Base-by-base conservation (phyloP, 2,797 vertebrate genomes). In the Sternotherus odoratus region DNA sequence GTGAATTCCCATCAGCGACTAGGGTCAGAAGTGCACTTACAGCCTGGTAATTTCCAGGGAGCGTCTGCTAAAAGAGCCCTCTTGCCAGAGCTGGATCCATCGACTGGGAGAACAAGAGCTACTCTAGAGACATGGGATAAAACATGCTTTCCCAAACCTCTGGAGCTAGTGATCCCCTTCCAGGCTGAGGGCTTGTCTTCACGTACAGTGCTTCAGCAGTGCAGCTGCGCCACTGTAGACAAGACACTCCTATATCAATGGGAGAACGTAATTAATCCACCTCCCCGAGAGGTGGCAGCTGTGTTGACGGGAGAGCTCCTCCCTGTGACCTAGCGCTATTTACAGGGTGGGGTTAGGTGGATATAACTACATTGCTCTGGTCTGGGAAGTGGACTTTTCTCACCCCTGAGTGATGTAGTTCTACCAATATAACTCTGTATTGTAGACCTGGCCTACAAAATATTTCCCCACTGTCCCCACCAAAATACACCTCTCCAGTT, bases 181-280 rank as follows among this genome's bases (percentile, higher is more conserved):
- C 66, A 39, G 66, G 0, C 1, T 1, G 26, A 54, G n/a, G 33
- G 4, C 30, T 8, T 51, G 15, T 46, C 23, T 23, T 36, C 60
- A 1, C 0, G 48, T 5, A 8, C 30, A 15, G 8, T 1, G 15
- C 8, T 48, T 21, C 0, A 0, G 13, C 57, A 60, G 57, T 60
- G 12, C 13, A 13, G 57, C 30, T 33, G 17, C 5, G 5, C n/a
- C 36, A 2, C 36, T 36, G 17, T 69, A 36, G 10, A 66, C 8
- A 36, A 21, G 17, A 69, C 36, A 69, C 36, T 36, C 10, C n/a
- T 39, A 36, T 8, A 6, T 2, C 30, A 33, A 15, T 12, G 30
- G 57, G 30, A 30, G 6, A 60, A 60, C 3, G 13, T 13, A 60
- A 30, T 33, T 60, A 8, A 60, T 16, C 57, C 57, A 60, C 30